Conservation (phyloP, 2,888 invertebrate species). For the Drosophila affinis region DNA sequence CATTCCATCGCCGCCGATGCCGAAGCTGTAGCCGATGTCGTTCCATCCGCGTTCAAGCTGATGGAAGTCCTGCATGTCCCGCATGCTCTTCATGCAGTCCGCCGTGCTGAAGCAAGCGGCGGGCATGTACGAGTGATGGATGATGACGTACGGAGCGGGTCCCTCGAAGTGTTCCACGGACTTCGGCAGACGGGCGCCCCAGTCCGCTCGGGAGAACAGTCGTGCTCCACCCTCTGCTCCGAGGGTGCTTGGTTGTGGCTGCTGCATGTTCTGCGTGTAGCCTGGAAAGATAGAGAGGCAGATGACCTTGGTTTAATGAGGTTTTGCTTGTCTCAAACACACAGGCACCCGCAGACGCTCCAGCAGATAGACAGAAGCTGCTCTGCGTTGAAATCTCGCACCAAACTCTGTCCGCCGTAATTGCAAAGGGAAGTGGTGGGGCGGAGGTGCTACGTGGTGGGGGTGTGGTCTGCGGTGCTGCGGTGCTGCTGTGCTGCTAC, state of each 20-base stretch:
- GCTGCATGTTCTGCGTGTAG: constrained; percentile 72
- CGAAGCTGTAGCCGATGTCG: constrained; percentile 90
- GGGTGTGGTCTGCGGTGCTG: constrained; percentile 33
- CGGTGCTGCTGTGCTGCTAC: constrained; percentile 7
- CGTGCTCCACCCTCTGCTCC: constrained; percentile 49
- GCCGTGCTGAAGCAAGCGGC: constrained; percentile 85
- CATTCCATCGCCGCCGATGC: constrained; percentile 89
- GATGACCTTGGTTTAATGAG: constrained; percentile 25
- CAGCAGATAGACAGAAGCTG: neutral
- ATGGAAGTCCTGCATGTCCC: constrained; percentile 88
- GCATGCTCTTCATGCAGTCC: constrained; percentile 86
- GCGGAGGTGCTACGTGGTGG: constrained; percentile 7
- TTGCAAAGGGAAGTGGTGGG: constrained; percentile 14
- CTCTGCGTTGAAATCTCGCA: neutral
- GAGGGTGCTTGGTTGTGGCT: constrained; percentile 16
- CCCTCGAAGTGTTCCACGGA: constrained; percentile 84
- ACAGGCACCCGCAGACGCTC: constrained; percentile 4
- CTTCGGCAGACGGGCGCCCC: constrained; percentile 86
- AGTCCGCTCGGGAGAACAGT: constrained; percentile 85
- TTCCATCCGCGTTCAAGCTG: constrained; percentile 86
- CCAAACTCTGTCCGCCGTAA: constrained; percentile 22
- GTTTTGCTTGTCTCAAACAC: constrained; percentile 7
- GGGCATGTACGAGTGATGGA: constrained; percentile 89
- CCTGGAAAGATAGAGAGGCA: constrained; percentile 58
- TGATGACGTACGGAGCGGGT: constrained; percentile 88